phyloP scores from a whole-genome alignment of 2,888 invertebrate species.

The Acleris sparsana region DNA sequence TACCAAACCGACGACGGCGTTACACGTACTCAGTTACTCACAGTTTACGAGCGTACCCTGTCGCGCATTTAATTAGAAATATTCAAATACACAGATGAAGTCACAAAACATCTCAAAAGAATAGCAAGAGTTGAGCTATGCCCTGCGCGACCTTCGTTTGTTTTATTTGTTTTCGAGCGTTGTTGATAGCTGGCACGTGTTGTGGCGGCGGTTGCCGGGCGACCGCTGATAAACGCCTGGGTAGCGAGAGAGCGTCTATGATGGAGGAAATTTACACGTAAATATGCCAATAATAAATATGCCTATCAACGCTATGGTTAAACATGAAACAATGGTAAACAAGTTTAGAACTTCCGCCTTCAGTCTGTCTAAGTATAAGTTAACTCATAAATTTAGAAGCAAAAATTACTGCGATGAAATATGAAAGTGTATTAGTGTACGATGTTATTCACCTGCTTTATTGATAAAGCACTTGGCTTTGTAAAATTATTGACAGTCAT shows the following conservation, averaged over 20 bases:
- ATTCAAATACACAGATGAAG: conserved; percentile 26
- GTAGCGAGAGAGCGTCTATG: conserved; percentile 28
- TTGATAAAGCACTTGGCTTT: not conserved
- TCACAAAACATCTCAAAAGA: conserved; percentile 18
- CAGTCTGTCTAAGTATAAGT: too few relatives aligned
- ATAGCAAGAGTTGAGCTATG: conserved; percentile 16
- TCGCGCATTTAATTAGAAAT: conserved; percentile 52
- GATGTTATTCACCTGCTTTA: not conserved
- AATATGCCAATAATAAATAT: conserved; percentile 31
- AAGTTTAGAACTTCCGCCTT: conserved; percentile 11
- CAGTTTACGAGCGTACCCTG: conserved; percentile 52
- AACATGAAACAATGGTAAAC: not conserved
- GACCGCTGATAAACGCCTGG: conserved; percentile 52
- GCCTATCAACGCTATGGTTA: conserved; percentile 1
- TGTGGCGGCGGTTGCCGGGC: conserved; percentile 48
- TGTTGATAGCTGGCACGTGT: conserved; percentile 47
- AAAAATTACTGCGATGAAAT: too few relatives aligned
- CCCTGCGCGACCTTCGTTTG: conserved; percentile 29
- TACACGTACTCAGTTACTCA: conserved; percentile 8
- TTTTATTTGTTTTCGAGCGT: conserved; percentile 34
- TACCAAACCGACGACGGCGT: conserved; percentile 67
- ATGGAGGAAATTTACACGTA: conserved; percentile 34
- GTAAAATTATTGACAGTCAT: not conserved
- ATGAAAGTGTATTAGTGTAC: too few relatives aligned
- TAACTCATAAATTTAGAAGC: too few relatives aligned